phyloP scores from a whole-genome alignment of 2,797 vertebrate species.

The Liparis tanakae region DNA sequence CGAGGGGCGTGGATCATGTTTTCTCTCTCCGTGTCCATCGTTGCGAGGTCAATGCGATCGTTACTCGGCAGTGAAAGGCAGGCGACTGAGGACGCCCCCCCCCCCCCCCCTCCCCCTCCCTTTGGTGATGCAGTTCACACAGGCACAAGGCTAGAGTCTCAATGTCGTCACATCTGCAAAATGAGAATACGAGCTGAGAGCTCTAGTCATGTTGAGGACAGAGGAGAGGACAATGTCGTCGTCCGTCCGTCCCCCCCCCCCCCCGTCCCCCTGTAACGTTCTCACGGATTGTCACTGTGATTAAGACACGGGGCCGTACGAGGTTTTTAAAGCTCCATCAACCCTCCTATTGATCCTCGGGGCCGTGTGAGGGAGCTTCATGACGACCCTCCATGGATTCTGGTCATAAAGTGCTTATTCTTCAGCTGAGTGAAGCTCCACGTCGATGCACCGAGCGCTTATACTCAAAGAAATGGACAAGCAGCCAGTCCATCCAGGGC shows the following conservation, averaged over 20 bases:
- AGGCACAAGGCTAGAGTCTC: too few relatives aligned
- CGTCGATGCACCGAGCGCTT: background rate
- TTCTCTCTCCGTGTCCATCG: background rate
- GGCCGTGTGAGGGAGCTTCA: too few relatives aligned
- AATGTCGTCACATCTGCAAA: background rate
- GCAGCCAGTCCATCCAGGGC: too few relatives aligned
- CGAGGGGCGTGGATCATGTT: background rate
- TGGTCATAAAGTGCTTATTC: background rate
- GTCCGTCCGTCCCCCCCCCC: too few relatives aligned
- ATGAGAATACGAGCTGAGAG: background rate
- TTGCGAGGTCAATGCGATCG: background rate
- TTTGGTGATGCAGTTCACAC: background rate
- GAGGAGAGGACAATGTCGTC: background rate
- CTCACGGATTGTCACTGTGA: too few relatives aligned
- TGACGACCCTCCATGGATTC: background rate
- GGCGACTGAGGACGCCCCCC: background rate
- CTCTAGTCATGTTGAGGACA: constrained; percentile 9
- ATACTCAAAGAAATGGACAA: too few relatives aligned
- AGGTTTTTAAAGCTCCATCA: background rate
- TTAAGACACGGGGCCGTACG: background rate
- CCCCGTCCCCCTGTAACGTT: background rate
- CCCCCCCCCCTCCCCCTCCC: too few relatives aligned
- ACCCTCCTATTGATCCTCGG: background rate
- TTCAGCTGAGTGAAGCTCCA: background rate
- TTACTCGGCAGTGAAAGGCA: background rate